These are phyloP conservation scores for Oasisia sp. DNA, from an alignment of 2,888 invertebrate genomes.

Conservation along the genomic window DNA sequence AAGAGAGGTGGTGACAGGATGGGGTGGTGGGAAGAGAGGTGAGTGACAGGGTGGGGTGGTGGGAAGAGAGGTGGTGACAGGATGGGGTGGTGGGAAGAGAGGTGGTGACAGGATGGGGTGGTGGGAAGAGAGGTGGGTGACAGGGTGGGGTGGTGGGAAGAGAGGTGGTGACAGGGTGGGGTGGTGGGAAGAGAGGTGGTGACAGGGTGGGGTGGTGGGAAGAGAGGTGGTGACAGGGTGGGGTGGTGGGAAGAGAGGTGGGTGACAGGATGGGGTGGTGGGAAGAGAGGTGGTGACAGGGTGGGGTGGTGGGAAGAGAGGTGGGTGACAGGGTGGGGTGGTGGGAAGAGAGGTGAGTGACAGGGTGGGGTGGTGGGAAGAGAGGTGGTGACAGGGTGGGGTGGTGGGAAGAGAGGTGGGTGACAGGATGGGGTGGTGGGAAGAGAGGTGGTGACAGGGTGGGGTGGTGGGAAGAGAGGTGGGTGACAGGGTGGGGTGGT, in stretches of 20 bases:
- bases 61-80: constrained; percentile 33
- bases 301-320: constrained; percentile 31
- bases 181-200: constrained; percentile 35
- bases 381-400: constrained; percentile 29
- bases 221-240: constrained; percentile 29
- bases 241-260: constrained; percentile 35
- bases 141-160: constrained; percentile 27
- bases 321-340: constrained; percentile 26
- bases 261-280: not conserved
- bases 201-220: constrained; percentile 26
- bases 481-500: constrained; percentile 17
- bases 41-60: constrained; percentile 14
- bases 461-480: constrained; percentile 34
- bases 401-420: constrained; percentile 35
- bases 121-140: constrained; percentile 33
- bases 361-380: constrained; percentile 27
- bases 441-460: constrained; percentile 31
- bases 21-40: constrained; percentile 34
- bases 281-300: constrained; percentile 32
- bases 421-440: constrained; percentile 20
- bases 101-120: constrained; percentile 27
- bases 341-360: constrained; percentile 33
- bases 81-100: constrained; percentile 29
- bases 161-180: constrained; percentile 29
- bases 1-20: constrained; percentile 30